Evolutionary conservation across 2,888 invertebrate genomes (phyloP).

Genomic region (Tenthredo notha): DNA sequence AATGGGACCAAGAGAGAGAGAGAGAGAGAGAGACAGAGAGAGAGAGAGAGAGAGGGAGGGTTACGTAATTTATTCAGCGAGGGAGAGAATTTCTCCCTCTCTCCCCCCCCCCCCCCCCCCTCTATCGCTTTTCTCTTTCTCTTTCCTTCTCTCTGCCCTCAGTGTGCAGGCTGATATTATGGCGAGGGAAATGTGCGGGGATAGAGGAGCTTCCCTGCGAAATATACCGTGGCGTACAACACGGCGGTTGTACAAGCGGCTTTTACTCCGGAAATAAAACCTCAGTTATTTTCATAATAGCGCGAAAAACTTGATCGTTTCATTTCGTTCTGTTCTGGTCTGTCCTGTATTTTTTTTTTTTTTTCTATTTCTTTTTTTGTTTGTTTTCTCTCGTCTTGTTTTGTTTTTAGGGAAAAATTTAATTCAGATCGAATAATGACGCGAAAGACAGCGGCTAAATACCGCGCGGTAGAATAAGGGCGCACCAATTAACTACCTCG

Average conservation of each 20-base stretch:
- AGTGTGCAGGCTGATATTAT: conserved; percentile 56
- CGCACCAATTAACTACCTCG: conserved; percentile 7
- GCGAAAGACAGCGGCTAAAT: neutral
- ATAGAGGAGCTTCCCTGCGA: conserved; percentile 52
- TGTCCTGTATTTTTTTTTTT: neutral
- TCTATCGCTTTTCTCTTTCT: conserved; percentile 51
- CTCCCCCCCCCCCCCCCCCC: conserved; percentile 48
- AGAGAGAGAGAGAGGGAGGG: conserved; percentile 55
- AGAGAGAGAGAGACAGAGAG: conserved; percentile 56
- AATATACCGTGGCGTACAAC: conserved; percentile 38
- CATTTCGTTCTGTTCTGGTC: neutral
- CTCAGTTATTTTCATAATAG: conserved; percentile 34
- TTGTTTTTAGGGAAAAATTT: neutral
- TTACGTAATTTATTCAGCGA: conserved; percentile 71
- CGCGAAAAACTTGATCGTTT: conserved; percentile 29
- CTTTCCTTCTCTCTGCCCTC: conserved; percentile 26
- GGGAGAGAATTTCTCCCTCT: conserved; percentile 60
- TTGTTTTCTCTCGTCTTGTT: neutral
- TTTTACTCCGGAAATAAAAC: conserved; percentile 33
- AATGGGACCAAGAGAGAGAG: conserved; percentile 6
- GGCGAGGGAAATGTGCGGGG: conserved; percentile 56
- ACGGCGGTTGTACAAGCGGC: conserved; percentile 21
- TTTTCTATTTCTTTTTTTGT: no score
- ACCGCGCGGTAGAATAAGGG: neutral
- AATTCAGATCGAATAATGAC: conserved; percentile 26